These are phyloP conservation scores for Buphagus erythrorhynchus DNA, from an alignment of 2,797 vertebrate species.

Conservation along the genomic window DNA sequence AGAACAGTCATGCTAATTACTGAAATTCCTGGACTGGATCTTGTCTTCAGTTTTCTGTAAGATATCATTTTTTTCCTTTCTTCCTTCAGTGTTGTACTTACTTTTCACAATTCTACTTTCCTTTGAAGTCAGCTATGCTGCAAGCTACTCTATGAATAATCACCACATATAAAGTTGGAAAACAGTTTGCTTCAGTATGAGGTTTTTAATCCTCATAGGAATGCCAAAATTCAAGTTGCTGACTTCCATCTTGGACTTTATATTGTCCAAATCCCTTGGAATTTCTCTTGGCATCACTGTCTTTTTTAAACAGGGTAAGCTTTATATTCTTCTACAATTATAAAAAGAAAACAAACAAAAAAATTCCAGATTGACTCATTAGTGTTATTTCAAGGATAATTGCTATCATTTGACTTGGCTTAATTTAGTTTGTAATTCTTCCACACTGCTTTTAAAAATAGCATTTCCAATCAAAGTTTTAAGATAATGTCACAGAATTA, in stretches of 20 bases:
- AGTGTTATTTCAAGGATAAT: background rate
- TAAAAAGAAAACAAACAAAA: background rate
- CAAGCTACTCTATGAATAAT: background rate
- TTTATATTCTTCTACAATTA: background rate
- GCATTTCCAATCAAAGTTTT: background rate
- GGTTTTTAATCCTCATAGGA: slow-evolving; percentile 35
- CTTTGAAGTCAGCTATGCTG: background rate
- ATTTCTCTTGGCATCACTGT: slow-evolving; percentile 1
- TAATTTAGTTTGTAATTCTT: background rate
- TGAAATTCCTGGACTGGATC: background rate
- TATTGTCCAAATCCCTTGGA: slow-evolving; percentile 14
- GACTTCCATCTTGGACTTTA: background rate
- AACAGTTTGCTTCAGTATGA: background rate
- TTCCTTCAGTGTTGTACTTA: background rate
- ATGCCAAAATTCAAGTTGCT: slow-evolving; percentile 48
- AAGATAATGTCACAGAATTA: background rate
- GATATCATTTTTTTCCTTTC: background rate
- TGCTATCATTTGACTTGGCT: background rate
- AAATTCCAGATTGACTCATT: background rate
- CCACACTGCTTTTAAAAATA: background rate
- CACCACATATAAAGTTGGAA: background rate
- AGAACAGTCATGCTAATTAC: background rate
- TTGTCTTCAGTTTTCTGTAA: background rate
- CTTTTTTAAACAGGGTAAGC: background rate
- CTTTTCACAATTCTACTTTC: background rate